Percentiles rank a stretch among this genome's conserved stretches.
Conservation (phyloP, 35 echinoderm and acorn worm species). For the Ophioderma brevispina region DNA sequence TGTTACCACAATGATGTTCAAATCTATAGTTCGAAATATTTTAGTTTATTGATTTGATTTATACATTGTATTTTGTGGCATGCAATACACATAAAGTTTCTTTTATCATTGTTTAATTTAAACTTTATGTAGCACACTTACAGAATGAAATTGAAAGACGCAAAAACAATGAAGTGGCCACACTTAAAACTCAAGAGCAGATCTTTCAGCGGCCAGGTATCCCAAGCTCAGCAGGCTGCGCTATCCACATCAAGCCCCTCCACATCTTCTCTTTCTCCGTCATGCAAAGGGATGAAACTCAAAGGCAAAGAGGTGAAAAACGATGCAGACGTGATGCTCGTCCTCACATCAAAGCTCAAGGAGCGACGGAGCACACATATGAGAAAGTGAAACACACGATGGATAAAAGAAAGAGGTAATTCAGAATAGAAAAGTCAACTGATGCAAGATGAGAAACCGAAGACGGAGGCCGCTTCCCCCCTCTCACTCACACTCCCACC, state of each 20-base stretch:
- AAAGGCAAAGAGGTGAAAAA: not conserved
- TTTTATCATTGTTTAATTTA: too few relatives aligned
- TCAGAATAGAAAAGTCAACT: too few relatives aligned
- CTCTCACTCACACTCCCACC: too few relatives aligned
- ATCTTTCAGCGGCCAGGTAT: not conserved
- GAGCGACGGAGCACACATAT: conserved; percentile 29
- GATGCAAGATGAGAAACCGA: too few relatives aligned
- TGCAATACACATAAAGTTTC: too few relatives aligned
- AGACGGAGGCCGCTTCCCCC: too few relatives aligned
- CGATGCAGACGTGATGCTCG: conserved; percentile 13
- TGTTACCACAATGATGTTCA: too few relatives aligned
- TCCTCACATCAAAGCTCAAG: conserved; percentile 55
- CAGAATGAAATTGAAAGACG: conserved; percentile 63
- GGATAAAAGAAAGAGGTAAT: conserved; percentile 72
- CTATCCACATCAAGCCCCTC: not conserved
- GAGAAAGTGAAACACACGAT: conserved; percentile 60
- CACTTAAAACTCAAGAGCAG: conserved; percentile 27
- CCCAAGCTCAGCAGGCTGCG: not conserved
- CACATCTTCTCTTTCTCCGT: conserved; percentile 1
- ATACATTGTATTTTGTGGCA: too few relatives aligned
- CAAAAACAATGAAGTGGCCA: not conserved
- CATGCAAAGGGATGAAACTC: not conserved
- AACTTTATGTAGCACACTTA: too few relatives aligned
- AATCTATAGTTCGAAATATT: too few relatives aligned
- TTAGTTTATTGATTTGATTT: too few relatives aligned